Conservation (phyloP, 2,113 vertebrate species). For the Synchiropus splendidus region DNA sequence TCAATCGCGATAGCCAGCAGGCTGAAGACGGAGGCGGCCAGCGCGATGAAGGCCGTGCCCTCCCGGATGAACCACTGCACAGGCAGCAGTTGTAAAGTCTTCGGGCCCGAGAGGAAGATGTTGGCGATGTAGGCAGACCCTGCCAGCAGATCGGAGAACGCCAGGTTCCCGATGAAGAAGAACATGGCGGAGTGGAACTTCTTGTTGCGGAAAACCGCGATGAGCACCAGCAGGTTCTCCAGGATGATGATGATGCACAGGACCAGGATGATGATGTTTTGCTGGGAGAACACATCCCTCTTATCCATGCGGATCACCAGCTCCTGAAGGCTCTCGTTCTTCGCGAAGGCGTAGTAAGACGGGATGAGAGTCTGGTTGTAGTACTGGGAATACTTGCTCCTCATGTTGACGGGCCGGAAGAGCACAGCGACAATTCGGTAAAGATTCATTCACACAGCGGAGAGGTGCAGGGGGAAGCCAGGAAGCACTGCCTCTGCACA, state of each 20-base stretch:
- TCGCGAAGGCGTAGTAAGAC: slow-evolving; percentile 77
- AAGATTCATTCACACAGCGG: slow-evolving; percentile 47
- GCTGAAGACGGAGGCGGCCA: slow-evolving; percentile 90
- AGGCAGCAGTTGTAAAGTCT: slow-evolving; percentile 72
- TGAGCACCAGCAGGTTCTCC: slow-evolving; percentile 86
- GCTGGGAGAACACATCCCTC: slow-evolving; percentile 16
- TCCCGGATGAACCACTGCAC: slow-evolving; percentile 91
- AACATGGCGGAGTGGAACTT: slow-evolving; percentile 95
- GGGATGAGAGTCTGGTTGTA: slow-evolving; percentile 72
- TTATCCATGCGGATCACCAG: not conserved
- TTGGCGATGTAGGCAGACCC: slow-evolving; percentile 87
- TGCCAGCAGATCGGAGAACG: slow-evolving; percentile 84
- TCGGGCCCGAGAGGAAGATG: slow-evolving; percentile 74
- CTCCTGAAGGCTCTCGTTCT: slow-evolving; percentile 46
- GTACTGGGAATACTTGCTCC: slow-evolving; percentile 80
- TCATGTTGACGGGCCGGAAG: slow-evolving; percentile 67
- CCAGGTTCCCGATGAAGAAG: slow-evolving; percentile 91
- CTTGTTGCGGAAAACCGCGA: slow-evolving; percentile 83
- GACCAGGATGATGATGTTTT: slow-evolving; percentile 69
- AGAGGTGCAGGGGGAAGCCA: slow-evolving; percentile 18
- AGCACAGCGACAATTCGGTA: slow-evolving; percentile 27
- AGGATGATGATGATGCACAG: slow-evolving; percentile 84
- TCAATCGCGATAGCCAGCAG: slow-evolving; percentile 91
- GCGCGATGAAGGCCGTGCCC: slow-evolving; percentile 84
- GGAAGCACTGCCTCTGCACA: slow-evolving; percentile 20